Base-by-base conservation (phyloP, 1,140 invertebrate species). In the Antheraea mylitta region DNA sequence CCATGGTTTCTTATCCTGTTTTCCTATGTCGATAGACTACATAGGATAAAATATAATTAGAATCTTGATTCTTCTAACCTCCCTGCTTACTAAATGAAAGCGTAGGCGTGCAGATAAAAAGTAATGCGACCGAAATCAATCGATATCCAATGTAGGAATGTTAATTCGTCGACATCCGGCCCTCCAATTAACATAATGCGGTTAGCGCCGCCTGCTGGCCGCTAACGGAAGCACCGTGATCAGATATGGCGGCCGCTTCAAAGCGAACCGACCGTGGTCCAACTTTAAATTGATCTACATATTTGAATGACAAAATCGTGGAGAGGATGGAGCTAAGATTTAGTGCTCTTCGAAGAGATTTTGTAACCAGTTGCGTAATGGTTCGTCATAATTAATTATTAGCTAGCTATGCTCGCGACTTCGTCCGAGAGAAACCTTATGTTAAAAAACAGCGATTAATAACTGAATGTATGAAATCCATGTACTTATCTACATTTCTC, bases 91-190 rank as follows among this genome's bases (percentile, higher is more conserved):
- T 16, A 53, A 53, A 13, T 13, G 7, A 2, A n/a, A 53, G 45
- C 45, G 45, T 53, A 53, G 6, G 45, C 45, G 45, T 53, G 45
- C 45, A 53, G 45, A 53, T 53, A 53, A 53, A 53, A 16, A 16
- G 45, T 53, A 53, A 53, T 53, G 45, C 45, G 45, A 53, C 45
- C 9, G 7, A 53, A 53, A 53, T 53, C 45, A 53, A 53, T 53
- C 45, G 45, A 53, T 53, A 53, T 53, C 11, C 11, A 16, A 53
- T 16, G 45, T n/a, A 16, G 45, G 45, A 53, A 53, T 53, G 45
- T 53, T 53, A 53, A 53, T 53, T 53, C 45, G 45, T 53, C 45
- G 45, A 53, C 45, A 53, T 53, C 45, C 45, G 45, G 45, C 45
- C 45, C 45, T 53, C 16, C 45, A 53, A 53, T 53, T 53, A 53